Conservation (phyloP, 1,140 invertebrate genomes). For the Diuraphis noxia region DNA sequence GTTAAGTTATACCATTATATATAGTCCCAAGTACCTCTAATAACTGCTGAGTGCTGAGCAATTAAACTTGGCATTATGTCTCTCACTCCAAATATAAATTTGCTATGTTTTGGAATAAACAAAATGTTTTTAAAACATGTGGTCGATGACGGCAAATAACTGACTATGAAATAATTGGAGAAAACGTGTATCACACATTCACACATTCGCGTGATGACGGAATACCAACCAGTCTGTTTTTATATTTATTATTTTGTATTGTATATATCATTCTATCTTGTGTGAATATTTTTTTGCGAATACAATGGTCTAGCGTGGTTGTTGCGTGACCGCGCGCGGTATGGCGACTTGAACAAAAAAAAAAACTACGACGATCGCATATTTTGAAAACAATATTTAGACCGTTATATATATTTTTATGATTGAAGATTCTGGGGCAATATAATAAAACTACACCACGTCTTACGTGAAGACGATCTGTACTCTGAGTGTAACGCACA, state of each 20-base stretch:
- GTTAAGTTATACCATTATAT: not conserved
- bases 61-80: not conserved
- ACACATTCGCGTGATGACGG: not conserved
- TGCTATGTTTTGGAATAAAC: not conserved
- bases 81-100: not conserved
- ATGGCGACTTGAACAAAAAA: not conserved
- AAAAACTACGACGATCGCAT: not conserved
- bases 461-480: not conserved
- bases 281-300: not conserved
- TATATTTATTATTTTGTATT: no score
- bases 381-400: not conserved
- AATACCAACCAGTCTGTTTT: not conserved
- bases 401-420: not conserved
- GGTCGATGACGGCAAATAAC: not conserved
- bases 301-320: not conserved
- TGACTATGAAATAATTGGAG: not conserved
- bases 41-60: not conserved
- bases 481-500: not conserved
- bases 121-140: not conserved
- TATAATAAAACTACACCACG: not conserved
- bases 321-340: no score
- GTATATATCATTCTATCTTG: not conserved
- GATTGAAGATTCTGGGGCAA: not conserved
- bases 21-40: no score
- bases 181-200: not conserved